Percentiles rank a stretch among this genome's conserved stretches.
phyloP scores from a whole-genome alignment of 1,140 invertebrate genomes.

The Trissolcus basalis region DNA sequence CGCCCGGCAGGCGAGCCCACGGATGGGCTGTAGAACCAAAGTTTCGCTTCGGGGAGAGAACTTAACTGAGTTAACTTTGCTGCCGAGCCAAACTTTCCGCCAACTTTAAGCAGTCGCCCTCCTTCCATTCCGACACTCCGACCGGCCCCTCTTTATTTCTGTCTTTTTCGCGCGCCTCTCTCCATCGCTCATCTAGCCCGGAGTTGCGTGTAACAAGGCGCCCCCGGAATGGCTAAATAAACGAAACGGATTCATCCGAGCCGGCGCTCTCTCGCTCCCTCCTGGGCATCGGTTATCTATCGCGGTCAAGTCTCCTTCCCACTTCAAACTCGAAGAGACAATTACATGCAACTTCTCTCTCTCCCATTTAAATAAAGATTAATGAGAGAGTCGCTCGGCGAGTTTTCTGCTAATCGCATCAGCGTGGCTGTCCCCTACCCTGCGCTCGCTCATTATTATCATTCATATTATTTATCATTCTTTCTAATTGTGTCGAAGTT shows the following conservation, averaged over 20 bases:
- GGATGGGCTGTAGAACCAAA: conserved; percentile 61
- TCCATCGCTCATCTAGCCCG: conserved; percentile 31
- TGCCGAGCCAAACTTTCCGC: conserved; percentile 74
- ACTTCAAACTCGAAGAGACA: conserved; percentile 16
- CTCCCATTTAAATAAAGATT: conserved; percentile 37
- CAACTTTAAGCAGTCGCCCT: conserved; percentile 75
- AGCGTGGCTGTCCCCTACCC: conserved; percentile 1
- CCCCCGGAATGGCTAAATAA: conserved; percentile 17
- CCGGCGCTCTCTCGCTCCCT: neutral
- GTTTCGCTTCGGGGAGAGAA: conserved; percentile 74
- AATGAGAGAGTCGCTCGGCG: conserved; percentile 18
- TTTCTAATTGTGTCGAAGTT: neutral
- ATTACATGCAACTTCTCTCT: conserved; percentile 14
- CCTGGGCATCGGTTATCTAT: no score
- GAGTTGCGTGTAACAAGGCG: conserved; percentile 11
- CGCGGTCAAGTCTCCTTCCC: conserved; percentile 20
- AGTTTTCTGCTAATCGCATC: conserved; percentile 30
- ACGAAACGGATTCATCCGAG: conserved; percentile 15
- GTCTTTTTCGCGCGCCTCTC: conserved; percentile 41
- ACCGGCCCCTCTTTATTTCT: conserved; percentile 49
- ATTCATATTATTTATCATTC: conserved; percentile 8
- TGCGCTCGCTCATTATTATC: conserved; percentile 26
- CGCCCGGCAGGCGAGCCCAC: conserved; percentile 45
- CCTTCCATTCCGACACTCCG: conserved; percentile 60
- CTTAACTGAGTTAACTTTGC: conserved; percentile 77